These are phyloP conservation scores for Puffinus mauretanicus DNA, from an alignment of 2,113 vertebrate species.

Conservation along the genomic window DNA sequence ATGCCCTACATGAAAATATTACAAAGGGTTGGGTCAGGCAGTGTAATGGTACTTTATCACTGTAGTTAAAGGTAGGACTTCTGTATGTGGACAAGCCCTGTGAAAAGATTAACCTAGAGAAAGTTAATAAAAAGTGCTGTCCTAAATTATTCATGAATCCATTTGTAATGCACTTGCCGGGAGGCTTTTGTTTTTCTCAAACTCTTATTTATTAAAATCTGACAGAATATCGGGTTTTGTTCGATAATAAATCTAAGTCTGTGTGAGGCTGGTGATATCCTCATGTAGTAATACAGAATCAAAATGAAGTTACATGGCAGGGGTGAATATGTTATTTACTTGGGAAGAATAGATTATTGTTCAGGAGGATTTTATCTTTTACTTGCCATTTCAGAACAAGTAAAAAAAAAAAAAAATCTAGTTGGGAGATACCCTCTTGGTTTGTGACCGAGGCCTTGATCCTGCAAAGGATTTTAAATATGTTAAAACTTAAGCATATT, in stretches of 20 bases:
- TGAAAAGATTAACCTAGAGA: conserved; percentile 23
- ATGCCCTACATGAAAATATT: background rate
- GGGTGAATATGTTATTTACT: conserved; percentile 29
- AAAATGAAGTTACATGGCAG: conserved; percentile 38
- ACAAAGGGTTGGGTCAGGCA: background rate
- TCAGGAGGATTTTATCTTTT: conserved; percentile 45
- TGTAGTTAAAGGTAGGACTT: background rate
- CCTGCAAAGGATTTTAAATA: background rate
- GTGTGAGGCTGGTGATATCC: background rate
- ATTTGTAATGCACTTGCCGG: conserved; percentile 24
- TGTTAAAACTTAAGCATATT: background rate
- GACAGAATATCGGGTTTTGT: conserved; percentile 46
- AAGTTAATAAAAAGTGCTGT: conserved; percentile 50
- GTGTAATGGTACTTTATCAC: background rate
- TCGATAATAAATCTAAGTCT: conserved; percentile 49
- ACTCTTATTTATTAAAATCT: conserved; percentile 64
- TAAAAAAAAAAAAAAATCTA: background rate
- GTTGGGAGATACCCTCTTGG: background rate
- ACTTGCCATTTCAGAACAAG: background rate
- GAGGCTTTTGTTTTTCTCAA: conserved; percentile 61
- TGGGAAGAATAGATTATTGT: conserved; percentile 34
- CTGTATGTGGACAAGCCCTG: background rate
- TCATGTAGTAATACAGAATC: conserved; percentile 20
- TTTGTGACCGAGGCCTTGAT: background rate
- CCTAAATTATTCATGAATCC: conserved; percentile 54